Evolutionary conservation across 1,140 invertebrate species (phyloP).

Genomic region (Drosophila mayri): DNA sequence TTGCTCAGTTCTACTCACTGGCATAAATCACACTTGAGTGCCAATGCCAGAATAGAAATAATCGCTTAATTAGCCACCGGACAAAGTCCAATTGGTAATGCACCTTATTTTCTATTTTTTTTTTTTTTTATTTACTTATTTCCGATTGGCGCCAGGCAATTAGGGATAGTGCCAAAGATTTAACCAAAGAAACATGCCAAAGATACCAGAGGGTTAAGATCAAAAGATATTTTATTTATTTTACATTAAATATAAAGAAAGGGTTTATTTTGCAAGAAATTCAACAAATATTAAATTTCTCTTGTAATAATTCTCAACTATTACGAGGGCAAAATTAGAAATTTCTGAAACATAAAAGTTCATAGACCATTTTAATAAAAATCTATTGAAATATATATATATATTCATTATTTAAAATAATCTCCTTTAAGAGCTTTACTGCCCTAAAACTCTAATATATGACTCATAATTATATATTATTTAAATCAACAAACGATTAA

Average conservation of each 20-base stretch:
- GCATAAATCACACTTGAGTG: constrained; percentile 78
- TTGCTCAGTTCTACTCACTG: not conserved
- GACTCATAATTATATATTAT: not conserved
- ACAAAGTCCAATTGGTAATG: constrained; percentile 50
- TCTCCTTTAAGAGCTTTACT: not conserved
- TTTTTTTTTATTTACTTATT: not conserved
- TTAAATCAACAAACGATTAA: not conserved
- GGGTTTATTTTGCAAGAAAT: not conserved
- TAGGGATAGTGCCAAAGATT: not conserved
- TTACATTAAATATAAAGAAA: not conserved
- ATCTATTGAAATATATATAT: not conserved
- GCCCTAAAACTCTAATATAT: not conserved
- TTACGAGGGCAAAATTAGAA: too few species aligned
- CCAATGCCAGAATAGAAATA: constrained; percentile 56
- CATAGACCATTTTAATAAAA: not conserved
- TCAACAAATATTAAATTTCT: not conserved
- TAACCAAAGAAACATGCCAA: not conserved
- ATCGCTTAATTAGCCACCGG: constrained; percentile 64
- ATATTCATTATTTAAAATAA: not conserved
- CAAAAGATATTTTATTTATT: not conserved
- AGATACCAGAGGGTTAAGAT: not conserved
- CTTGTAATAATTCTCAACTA: not conserved
- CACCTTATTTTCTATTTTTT: constrained; percentile 14
- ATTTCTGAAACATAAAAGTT: too few species aligned
- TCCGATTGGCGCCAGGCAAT: constrained; percentile 23